Percentiles rank a stretch among this genome's conserved stretches.
Evolutionary conservation across 2,797 vertebrate species (phyloP).

Genomic region (Meda fulgida): DNA sequence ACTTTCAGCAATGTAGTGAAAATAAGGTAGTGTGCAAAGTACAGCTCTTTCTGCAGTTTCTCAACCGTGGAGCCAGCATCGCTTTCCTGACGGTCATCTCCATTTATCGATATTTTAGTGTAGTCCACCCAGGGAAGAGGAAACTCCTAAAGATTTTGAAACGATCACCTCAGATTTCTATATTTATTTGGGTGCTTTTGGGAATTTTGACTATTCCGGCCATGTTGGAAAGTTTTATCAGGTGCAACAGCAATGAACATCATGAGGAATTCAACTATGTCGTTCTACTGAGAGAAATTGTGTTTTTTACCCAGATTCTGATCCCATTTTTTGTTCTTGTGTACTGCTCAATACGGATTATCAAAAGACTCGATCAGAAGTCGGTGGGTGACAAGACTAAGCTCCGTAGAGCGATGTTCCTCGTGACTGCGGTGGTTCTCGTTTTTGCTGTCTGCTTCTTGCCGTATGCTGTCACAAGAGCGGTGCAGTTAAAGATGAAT

Average conservation of each 20-base stretch:
- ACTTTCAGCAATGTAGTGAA: conserved; percentile 61
- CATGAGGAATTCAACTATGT: neutral
- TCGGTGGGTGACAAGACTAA: conserved; percentile 68
- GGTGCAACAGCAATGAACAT: conserved; percentile 57
- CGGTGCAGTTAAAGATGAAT: conserved; percentile 60
- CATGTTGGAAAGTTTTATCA: conserved; percentile 68
- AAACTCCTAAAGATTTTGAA: conserved; percentile 66
- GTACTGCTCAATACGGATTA: conserved; percentile 71
- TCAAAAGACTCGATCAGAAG: conserved; percentile 67
- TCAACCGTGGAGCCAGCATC: conserved; percentile 75
- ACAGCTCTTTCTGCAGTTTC: conserved; percentile 71
- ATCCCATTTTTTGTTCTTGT: conserved; percentile 74
- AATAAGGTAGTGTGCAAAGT: conserved; percentile 49
- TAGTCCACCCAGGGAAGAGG: conserved; percentile 70
- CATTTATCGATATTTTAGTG: conserved; percentile 74
- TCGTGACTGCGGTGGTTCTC: conserved; percentile 67
- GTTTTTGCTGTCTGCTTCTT: conserved; percentile 77
- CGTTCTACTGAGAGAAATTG: conserved; percentile 58
- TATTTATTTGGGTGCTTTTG: conserved; percentile 74
- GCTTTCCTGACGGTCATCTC: conserved; percentile 76
- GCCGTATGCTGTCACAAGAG: conserved; percentile 69
- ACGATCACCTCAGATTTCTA: conserved; percentile 67
- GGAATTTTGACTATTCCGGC: conserved; percentile 69
- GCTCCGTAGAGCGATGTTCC: conserved; percentile 66
- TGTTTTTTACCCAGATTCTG: conserved; percentile 75